Percentiles rank a stretch among this genome's conserved stretches.
Conservation (phyloP, 2,888 invertebrate genomes). For the Zonitis immaculata region DNA sequence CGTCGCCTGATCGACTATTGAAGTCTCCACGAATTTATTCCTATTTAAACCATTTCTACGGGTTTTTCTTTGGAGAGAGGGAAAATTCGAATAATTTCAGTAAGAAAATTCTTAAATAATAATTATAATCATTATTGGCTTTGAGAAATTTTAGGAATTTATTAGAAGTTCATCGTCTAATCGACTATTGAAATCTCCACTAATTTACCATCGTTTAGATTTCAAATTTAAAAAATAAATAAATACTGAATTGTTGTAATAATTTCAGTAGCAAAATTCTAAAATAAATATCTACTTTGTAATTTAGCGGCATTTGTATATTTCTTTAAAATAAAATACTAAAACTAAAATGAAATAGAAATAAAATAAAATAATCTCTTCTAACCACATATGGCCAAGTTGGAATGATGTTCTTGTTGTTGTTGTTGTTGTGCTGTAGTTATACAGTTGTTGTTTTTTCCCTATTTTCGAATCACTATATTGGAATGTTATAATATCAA, state of each 20-base stretch:
- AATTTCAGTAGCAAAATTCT: not conserved
- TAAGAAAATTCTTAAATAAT: too few species aligned
- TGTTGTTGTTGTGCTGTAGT: too few species aligned
- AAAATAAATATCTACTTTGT: not conserved
- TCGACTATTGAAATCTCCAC: not conserved
- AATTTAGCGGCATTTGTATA: conserved; percentile 1
- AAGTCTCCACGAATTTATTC: not conserved
- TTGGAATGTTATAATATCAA: not conserved
- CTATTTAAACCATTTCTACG: too few species aligned
- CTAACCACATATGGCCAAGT: not conserved
- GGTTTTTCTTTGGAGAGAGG: too few species aligned
- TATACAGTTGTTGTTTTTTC: not conserved
- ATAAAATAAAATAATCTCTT: not conserved
- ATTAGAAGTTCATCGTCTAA: not conserved
- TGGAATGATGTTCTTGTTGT: not conserved
- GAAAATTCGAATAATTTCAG: too few species aligned
- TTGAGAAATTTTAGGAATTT: too few species aligned
- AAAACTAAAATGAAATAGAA: too few species aligned
- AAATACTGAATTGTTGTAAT: not conserved
- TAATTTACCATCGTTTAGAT: not conserved
- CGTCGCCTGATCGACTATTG: not conserved
- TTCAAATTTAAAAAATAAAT: not conserved
- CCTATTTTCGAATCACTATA: not conserved
- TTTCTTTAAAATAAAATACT: too few species aligned
- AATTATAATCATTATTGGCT: too few species aligned